A percentile compares a stretch with the other conserved stretches of the same genome.
Evolutionary conservation across 1,140 invertebrate species (phyloP).

Genomic region (Colletes gigas): DNA sequence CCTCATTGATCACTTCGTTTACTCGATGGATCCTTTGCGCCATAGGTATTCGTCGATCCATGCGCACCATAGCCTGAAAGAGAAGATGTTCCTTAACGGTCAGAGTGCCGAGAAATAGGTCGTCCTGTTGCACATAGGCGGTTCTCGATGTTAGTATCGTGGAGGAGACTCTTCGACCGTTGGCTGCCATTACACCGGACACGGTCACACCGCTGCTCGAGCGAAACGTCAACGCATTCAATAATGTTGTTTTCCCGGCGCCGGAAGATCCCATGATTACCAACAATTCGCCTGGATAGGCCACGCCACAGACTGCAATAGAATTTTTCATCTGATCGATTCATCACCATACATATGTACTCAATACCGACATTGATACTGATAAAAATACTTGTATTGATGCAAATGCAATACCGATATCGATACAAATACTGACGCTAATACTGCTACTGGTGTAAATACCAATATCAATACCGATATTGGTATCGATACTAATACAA

Average conservation of each 20-base stretch:
- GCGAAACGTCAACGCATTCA: constrained; percentile 94
- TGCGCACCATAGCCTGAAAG: constrained; percentile 95
- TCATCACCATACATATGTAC: not conserved
- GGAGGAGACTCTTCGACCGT: constrained; percentile 86
- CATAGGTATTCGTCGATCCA: constrained; percentile 91
- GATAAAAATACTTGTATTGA: too few relatives aligned
- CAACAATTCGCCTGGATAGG: constrained; percentile 93
- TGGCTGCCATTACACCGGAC: constrained; percentile 87
- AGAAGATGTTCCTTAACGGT: constrained; percentile 94
- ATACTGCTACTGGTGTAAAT: too few relatives aligned
- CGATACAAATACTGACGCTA: too few relatives aligned
- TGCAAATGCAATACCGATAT: too few relatives aligned
- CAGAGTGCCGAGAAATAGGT: constrained; percentile 96
- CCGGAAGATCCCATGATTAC: constrained; percentile 97
- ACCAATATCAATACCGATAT: too few relatives aligned
- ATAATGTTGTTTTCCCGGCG: constrained; percentile 96
- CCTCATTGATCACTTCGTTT: constrained; percentile 94
- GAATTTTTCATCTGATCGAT: not conserved
- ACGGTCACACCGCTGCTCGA: constrained; percentile 85
- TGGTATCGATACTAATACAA: too few relatives aligned
- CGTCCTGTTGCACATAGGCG: constrained; percentile 97
- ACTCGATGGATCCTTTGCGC: constrained; percentile 90
- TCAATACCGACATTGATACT: too few relatives aligned
- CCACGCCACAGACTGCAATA: constrained; percentile 91
- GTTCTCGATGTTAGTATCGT: constrained; percentile 89